Conservation (phyloP, 1,140 invertebrate species). For the Scylla paramamosain region DNA sequence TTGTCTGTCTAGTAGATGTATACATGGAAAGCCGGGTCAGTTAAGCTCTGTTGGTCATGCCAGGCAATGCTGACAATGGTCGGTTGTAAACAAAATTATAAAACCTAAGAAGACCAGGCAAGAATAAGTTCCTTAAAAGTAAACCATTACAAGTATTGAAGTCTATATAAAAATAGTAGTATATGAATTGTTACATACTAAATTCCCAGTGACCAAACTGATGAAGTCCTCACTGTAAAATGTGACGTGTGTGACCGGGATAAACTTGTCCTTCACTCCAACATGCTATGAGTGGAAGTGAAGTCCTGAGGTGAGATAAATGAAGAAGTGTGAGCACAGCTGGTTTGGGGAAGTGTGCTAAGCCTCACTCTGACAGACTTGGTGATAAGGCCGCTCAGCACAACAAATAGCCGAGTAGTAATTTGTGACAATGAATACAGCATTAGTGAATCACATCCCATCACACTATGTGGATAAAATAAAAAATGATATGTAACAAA, state of each 20-base stretch:
- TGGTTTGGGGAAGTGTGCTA: neutral
- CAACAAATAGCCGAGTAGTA: no score
- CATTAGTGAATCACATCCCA: no score
- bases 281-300: neutral
- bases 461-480: no score
- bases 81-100: neutral
- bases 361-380: neutral
- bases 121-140: neutral
- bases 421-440: no score
- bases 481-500: neutral
- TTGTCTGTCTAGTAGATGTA: no score
- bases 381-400: neutral
- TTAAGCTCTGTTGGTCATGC: neutral
- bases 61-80: neutral
- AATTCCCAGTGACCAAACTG: neutral
- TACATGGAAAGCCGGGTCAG: neutral
- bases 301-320: neutral
- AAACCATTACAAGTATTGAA: neutral
- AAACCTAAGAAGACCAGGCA: neutral
- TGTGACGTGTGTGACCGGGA: neutral
- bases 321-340: neutral
- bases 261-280: neutral
- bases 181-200: neutral
- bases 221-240: neutral
- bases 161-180: constrained; percentile 13